phyloP scores from a whole-genome alignment of 2,797 vertebrate species.

The Tokudaia tokunoshimensis region DNA sequence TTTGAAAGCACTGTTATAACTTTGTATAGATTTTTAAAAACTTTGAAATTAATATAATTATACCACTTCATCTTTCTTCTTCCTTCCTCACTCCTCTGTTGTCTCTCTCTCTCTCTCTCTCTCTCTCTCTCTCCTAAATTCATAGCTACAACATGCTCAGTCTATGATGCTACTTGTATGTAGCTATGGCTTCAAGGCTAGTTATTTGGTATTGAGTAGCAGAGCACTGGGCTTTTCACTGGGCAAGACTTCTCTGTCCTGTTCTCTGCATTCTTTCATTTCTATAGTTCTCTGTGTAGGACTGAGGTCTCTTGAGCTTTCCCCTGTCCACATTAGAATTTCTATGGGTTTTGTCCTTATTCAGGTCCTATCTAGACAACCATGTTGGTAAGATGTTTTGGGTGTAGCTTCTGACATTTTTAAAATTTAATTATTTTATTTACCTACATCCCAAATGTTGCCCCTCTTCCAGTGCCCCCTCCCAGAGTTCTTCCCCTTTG shows the following conservation, averaged over 20 bases:
- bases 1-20: slow-evolving; percentile 19
- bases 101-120: no score
- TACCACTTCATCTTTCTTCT: background rate
- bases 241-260: background rate
- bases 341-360: background rate
- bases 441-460: no score
- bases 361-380: background rate
- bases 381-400: background rate
- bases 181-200: background rate
- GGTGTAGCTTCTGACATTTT: background rate
- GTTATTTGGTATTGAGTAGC: background rate
- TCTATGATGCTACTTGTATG: background rate
- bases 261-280: background rate
- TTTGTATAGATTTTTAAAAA: background rate
- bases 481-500: no score
- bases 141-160: background rate
- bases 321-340: background rate
- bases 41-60: background rate
- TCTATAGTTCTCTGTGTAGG: background rate
- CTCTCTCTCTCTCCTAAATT: background rate
- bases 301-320: background rate
- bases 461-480: no score
- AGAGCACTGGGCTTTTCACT: background rate
- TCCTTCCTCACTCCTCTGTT: background rate
- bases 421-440: no score